Percentiles rank a stretch among this genome's conserved stretches.
These are phyloP conservation scores for Rhogogaster chlorosoma DNA, from an alignment of 2,888 invertebrate genomes.

Conservation along the genomic window DNA sequence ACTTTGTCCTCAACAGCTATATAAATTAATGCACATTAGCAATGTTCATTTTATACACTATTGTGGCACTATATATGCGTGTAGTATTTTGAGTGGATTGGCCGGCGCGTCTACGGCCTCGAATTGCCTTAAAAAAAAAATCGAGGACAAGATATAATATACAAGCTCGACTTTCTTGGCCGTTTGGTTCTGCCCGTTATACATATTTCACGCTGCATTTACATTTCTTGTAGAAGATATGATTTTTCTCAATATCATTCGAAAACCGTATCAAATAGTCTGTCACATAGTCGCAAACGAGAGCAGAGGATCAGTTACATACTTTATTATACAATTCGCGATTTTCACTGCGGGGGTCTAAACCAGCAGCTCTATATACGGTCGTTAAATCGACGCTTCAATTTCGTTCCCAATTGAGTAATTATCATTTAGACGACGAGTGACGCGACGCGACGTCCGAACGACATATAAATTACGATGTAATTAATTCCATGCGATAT, in stretches of 20 bases:
- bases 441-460: conserved; percentile 16
- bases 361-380: background rate
- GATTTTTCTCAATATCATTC: background rate
- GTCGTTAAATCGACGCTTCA: conserved; percentile 35
- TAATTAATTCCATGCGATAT: conserved; percentile 30
- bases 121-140: conserved; percentile 31
- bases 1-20: background rate
- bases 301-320: background rate
- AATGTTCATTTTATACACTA: background rate
- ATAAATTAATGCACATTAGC: background rate
- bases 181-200: background rate
- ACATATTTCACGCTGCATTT: background rate
- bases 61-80: background rate
- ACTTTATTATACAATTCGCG: background rate
- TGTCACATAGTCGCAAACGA: background rate
- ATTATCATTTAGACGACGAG: conserved; percentile 37
- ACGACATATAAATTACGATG: conserved; percentile 47
- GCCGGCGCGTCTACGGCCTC: conserved; percentile 2
- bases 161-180: conserved; percentile 39
- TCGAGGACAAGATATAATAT: conserved; percentile 33
- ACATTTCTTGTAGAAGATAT: background rate
- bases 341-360: background rate
- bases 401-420: conserved; percentile 41
- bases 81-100: background rate
- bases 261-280: background rate